Conservation (phyloP, 2,113 vertebrate genomes). For the Mastomys coucha region DNA sequence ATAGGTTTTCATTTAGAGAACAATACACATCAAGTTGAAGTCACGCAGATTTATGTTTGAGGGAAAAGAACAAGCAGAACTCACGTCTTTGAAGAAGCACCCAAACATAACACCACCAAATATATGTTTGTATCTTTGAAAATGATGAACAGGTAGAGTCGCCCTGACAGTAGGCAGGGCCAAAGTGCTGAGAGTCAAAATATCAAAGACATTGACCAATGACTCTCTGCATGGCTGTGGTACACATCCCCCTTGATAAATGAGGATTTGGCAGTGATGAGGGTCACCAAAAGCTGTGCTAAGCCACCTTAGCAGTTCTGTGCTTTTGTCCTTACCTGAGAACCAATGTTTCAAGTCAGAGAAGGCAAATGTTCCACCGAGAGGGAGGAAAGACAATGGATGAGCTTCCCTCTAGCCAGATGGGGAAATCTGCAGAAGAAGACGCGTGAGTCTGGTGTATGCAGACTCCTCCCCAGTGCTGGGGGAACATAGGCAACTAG, state of each 20-base stretch:
- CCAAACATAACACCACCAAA: constrained; percentile 19
- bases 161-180: not conserved
- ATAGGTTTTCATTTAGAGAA: not conserved
- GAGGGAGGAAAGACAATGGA: constrained; percentile 67
- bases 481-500: not conserved
- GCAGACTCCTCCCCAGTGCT: constrained; percentile 41
- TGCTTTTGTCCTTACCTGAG: constrained; percentile 76
- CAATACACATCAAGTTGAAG: not conserved
- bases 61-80: not conserved
- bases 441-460: not conserved
- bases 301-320: constrained; percentile 77
- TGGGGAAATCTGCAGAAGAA: constrained; percentile 72
- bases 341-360: constrained; percentile 81
- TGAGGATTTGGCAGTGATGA: constrained; percentile 75
- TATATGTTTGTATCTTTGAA: constrained; percentile 7
- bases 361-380: constrained; percentile 23
- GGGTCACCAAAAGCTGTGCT: constrained; percentile 77
- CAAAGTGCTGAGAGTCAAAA: constrained; percentile 57
- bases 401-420: constrained; percentile 75
- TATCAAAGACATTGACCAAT: constrained; percentile 83
- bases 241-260: constrained; percentile 80
- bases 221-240: constrained; percentile 74
- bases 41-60: not conserved
- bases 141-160: not conserved
- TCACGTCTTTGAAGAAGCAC: not conserved